These are phyloP conservation scores for Diarsia rubi DNA, from an alignment of 2,888 invertebrate species.

Conservation along the genomic window DNA sequence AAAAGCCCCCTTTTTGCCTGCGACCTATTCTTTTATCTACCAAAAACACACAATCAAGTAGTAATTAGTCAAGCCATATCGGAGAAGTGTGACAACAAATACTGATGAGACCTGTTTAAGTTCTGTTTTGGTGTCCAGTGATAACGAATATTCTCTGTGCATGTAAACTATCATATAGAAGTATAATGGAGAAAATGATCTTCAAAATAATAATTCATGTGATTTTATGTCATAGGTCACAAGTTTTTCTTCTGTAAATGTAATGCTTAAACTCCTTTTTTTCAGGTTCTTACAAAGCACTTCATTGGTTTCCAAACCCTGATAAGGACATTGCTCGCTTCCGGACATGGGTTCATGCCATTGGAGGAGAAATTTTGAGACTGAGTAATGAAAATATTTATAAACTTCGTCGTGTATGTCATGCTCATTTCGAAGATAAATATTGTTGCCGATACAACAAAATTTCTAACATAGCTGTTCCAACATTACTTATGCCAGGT, in stretches of 20 bases:
- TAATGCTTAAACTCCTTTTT: not conserved
- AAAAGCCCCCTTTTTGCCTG: no score
- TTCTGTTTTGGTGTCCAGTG: no score
- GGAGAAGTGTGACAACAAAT: no score
- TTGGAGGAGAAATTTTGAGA: constrained; percentile 1
- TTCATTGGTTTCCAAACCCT: constrained; percentile 6
- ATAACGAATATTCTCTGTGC: no score
- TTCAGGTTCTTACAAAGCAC: not conserved
- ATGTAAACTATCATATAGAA: no score
- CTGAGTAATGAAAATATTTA: constrained; percentile 12
- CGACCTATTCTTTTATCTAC: no score
- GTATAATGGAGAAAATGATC: no score
- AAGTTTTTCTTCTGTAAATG: not conserved
- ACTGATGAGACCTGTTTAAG: no score
- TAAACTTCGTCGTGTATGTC: constrained; percentile 14
- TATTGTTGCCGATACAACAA: not conserved
- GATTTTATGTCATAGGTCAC: not conserved
- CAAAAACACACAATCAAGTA: no score
- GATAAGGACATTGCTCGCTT: not conserved
- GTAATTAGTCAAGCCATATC: no score
- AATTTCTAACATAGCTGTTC: constrained; percentile 3
- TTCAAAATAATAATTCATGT: no score
- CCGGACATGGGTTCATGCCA: not conserved
- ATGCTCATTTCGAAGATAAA: constrained; percentile 12
- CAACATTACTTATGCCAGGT: constrained; percentile 15